These are phyloP conservation scores for Drosophila nr. medialis DNA, from an alignment of 2,888 invertebrate genomes.

Conservation along the genomic window DNA sequence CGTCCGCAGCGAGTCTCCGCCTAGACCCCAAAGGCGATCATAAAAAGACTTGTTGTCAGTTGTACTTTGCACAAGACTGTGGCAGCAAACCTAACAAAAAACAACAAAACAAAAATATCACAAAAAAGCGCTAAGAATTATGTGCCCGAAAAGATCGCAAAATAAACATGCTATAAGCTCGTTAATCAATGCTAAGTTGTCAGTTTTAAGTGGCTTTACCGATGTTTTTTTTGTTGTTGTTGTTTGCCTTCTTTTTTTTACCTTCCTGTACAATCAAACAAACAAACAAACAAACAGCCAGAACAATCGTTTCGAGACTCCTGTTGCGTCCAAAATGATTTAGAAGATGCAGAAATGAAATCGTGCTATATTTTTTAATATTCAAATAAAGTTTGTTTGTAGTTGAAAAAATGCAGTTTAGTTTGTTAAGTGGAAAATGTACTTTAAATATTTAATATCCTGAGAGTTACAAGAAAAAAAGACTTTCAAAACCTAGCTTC, in stretches of 20 bases:
- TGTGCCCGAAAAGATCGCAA: slow-evolving; percentile 63
- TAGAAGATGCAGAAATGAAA: slow-evolving; percentile 41
- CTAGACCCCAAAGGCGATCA: slow-evolving; percentile 63
- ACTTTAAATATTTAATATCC: neutral
- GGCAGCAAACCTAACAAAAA: slow-evolving; percentile 29
- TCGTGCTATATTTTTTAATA: slow-evolving; percentile 37
- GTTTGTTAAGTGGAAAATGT: neutral
- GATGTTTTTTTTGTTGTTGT: slow-evolving; percentile 31
- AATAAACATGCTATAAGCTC: slow-evolving; percentile 78
- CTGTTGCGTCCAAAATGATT: slow-evolving; percentile 69
- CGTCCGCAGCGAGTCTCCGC: slow-evolving; percentile 40
- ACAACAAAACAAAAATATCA: slow-evolving; percentile 16
- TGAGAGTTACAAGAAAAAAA: neutral
- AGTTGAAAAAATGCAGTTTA: neutral
- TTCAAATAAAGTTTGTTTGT: slow-evolving; percentile 6
- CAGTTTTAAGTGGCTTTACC: slow-evolving; percentile 73
- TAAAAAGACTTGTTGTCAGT: slow-evolving; percentile 74
- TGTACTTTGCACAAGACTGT: slow-evolving; percentile 30
- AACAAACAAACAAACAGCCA: slow-evolving; percentile 23
- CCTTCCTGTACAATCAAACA: slow-evolving; percentile 25
- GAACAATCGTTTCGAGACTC: slow-evolving; percentile 41
- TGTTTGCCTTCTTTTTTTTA: neutral
- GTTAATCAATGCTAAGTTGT: slow-evolving; percentile 80
- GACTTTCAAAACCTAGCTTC: neutral
- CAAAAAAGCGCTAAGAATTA: slow-evolving; percentile 39